phyloP scores from a whole-genome alignment of 2,797 vertebrate species.

The Tapirus indicus region DNA sequence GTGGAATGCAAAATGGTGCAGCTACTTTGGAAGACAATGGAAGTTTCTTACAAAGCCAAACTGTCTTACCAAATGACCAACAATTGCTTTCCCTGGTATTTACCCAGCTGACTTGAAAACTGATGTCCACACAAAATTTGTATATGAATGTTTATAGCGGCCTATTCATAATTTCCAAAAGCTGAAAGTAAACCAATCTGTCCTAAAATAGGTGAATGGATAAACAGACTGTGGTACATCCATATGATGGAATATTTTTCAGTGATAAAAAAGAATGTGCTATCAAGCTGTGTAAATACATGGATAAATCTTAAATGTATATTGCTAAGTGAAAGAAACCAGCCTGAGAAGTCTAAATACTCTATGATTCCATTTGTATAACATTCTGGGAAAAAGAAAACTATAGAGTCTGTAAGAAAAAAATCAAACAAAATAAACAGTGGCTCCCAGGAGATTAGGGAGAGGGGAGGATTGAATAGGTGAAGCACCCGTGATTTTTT shows the following conservation, averaged over 20 bases:
- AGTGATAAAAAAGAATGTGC: neutral
- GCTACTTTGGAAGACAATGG: neutral
- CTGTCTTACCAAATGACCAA: too few relatives aligned
- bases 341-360: neutral
- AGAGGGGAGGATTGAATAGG: neutral
- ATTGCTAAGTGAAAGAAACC: neutral
- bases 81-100: neutral
- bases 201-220: neutral
- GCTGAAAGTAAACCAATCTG: neutral
- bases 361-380: neutral
- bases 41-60: neutral
- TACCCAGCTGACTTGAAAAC: neutral
- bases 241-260: neutral
- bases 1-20: neutral
- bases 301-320: neutral
- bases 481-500: neutral
- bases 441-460: neutral
- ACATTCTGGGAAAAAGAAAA: neutral
- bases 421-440: neutral
- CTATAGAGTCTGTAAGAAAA: neutral
- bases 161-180: neutral
- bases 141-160: neutral
- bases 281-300: neutral
- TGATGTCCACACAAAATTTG: neutral
- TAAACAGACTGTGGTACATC: neutral